Percentiles rank a stretch among this genome's conserved stretches.
Evolutionary conservation across 2,888 invertebrate species (phyloP).

Genomic region (Pyralis farinalis): DNA sequence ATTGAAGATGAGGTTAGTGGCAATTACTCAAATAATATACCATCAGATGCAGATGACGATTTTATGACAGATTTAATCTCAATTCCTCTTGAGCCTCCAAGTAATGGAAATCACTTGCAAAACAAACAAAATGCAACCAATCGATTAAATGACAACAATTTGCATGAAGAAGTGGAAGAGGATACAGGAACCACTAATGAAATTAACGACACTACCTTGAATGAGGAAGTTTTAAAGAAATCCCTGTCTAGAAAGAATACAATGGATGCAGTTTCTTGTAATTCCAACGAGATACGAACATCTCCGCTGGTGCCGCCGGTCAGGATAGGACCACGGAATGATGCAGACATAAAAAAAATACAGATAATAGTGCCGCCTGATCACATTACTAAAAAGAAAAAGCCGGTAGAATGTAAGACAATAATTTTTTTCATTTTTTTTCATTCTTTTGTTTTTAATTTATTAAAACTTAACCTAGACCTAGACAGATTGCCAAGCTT

Average conservation of each 20-base stretch:
- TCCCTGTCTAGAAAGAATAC: not conserved
- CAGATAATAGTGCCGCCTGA: conserved; percentile 50
- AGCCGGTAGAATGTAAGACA: conserved; percentile 39
- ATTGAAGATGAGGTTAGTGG: conserved; percentile 43
- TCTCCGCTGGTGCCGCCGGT: conserved; percentile 10
- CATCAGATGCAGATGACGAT: conserved; percentile 40
- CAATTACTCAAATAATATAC: conserved; percentile 19
- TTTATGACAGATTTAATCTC: conserved; percentile 50
- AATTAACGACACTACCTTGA: not conserved
- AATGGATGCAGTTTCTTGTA: conserved; percentile 29
- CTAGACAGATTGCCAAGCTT: too few species aligned
- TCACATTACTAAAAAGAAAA: conserved; percentile 33
- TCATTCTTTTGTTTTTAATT: too few species aligned
- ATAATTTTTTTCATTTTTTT: too few species aligned
- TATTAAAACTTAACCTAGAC: too few species aligned
- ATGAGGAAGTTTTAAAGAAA: not conserved
- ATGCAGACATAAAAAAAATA: conserved; percentile 31
- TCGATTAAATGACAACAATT: conserved; percentile 1
- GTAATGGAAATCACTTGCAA: conserved; percentile 16
- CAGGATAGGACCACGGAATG: conserved; percentile 18
- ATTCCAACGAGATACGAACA: conserved; percentile 19
- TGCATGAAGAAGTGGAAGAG: conserved; percentile 2
- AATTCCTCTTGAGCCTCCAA: conserved; percentile 30
- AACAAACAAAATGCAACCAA: conserved; percentile 4
- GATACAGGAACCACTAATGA: conserved; percentile 18